phyloP scores from a whole-genome alignment of 2,888 invertebrate genomes.

The Orthonychiurus folsomi region DNA sequence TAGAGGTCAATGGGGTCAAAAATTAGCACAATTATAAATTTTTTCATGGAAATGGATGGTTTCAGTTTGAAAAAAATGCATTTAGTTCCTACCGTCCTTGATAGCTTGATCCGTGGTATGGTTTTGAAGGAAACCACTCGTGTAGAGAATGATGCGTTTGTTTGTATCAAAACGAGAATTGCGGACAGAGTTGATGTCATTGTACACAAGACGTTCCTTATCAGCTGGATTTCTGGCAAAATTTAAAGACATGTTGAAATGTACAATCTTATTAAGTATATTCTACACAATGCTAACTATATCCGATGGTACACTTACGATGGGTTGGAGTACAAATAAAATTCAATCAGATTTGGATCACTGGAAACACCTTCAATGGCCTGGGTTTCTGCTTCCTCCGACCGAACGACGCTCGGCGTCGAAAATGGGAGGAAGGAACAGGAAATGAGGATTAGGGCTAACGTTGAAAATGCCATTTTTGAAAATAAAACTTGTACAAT shows the following conservation, averaged over 20 bases:
- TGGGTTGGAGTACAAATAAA: slow-evolving; percentile 9
- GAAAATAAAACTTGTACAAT: no score
- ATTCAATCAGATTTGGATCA: slow-evolving; percentile 2
- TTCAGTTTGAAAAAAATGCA: background rate
- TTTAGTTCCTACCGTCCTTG: slow-evolving; percentile 9
- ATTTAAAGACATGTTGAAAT: background rate
- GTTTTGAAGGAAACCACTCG: slow-evolving; percentile 11
- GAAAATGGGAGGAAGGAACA: no score
- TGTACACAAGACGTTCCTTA: background rate
- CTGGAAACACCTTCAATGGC: background rate
- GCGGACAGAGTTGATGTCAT: slow-evolving; percentile 3
- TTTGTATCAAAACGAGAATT: slow-evolving; percentile 9
- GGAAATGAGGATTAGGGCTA: no score
- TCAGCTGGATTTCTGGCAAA: slow-evolving; percentile 7
- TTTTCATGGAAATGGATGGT: background rate
- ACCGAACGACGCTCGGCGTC: background rate
- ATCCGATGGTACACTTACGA: background rate
- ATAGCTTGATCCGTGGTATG: slow-evolving; percentile 10
- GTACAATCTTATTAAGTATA: background rate
- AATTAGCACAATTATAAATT: background rate
- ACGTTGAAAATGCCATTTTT: no score
- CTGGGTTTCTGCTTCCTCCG: background rate
- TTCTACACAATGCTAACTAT: background rate
- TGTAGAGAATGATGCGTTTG: slow-evolving; percentile 7
- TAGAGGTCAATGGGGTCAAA: background rate